These are phyloP conservation scores for Sinodicranocentrus sp. DNA, from an alignment of 2,888 invertebrate genomes.

Conservation along the genomic window DNA sequence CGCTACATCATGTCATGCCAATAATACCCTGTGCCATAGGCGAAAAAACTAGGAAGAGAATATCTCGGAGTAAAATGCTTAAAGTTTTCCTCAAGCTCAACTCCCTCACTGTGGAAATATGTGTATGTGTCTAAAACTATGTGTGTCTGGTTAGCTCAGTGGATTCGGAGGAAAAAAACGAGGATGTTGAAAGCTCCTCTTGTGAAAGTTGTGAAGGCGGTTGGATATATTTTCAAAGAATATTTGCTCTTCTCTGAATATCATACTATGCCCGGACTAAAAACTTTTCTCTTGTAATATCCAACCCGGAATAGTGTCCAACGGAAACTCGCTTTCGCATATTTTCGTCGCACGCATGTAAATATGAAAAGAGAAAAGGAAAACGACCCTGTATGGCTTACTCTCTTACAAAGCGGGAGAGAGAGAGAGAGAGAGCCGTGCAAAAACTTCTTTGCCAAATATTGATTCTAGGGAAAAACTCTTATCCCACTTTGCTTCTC, in stretches of 20 bases:
- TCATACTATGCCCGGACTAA: too few relatives aligned
- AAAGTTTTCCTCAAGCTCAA: conserved; percentile 5
- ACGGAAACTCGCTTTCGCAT: conserved; percentile 35
- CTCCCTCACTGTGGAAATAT: background rate
- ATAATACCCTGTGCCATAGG: conserved; percentile 27
- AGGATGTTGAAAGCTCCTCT: background rate
- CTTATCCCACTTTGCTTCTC: conserved; percentile 17
- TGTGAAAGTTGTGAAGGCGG: too few relatives aligned
- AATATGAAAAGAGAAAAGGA: conserved; percentile 3
- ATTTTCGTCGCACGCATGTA: conserved; percentile 22
- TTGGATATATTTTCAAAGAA: too few relatives aligned
- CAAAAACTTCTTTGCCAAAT: conserved; percentile 74
- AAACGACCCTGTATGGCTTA: background rate
- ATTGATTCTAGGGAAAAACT: conserved; percentile 67
- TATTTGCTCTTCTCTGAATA: too few relatives aligned
- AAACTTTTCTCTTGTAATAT: too few relatives aligned
- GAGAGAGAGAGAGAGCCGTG: conserved; percentile 31
- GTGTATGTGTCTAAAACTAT: too few relatives aligned
- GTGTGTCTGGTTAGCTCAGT: too few relatives aligned
- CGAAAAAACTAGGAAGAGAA: background rate
- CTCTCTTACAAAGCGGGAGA: conserved; percentile 14
- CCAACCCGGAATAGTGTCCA: too few relatives aligned
- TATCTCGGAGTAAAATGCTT: conserved; percentile 26
- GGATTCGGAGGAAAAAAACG: background rate
- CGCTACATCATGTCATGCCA: conserved; percentile 23